Evolutionary conservation across 2,888 invertebrate species (phyloP).

Genomic region (Lordiphosa andalusiaca): DNA sequence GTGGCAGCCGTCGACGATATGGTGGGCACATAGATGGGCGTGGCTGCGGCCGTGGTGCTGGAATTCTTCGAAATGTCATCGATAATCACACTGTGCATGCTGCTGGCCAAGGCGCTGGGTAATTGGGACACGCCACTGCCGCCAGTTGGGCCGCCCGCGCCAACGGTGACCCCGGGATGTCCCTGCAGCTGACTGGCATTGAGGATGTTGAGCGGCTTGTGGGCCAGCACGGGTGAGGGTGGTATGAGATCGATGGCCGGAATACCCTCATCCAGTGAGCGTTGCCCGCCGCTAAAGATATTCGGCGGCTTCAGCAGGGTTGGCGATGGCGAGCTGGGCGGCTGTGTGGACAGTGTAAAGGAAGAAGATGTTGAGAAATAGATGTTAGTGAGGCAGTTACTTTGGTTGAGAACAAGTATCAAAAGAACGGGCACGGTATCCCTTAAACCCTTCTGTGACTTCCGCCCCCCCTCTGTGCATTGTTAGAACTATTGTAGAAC

Average conservation of each 20-base stretch:
- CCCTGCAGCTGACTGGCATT: conserved; percentile 78
- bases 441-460: too few relatives aligned
- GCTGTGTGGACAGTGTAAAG: conserved; percentile 27
- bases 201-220: conserved; percentile 78
- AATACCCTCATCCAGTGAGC: conserved; percentile 78
- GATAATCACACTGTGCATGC: conserved; percentile 73
- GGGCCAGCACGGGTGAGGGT: conserved; percentile 77
- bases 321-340: conserved; percentile 67
- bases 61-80: conserved; percentile 77
- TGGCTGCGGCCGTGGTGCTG: conserved; percentile 56
- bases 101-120: conserved; percentile 57
- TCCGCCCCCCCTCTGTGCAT: too few relatives aligned
- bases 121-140: conserved; percentile 12
- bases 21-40: conserved; percentile 74
- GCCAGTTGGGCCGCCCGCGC: not conserved
- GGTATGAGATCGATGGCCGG: conserved; percentile 79
- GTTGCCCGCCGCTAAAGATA: conserved; percentile 75
- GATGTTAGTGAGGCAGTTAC: too few relatives aligned
- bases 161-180: conserved; percentile 49
- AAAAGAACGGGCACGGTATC: too few relatives aligned
- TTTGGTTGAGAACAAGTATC: too few relatives aligned
- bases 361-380: not conserved
- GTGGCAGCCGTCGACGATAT: conserved; percentile 68
- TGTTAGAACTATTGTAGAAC: too few relatives aligned
- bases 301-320: conserved; percentile 79